Conservation (phyloP, 2,888 invertebrate genomes). For the Anagyrus pseudococci region DNA sequence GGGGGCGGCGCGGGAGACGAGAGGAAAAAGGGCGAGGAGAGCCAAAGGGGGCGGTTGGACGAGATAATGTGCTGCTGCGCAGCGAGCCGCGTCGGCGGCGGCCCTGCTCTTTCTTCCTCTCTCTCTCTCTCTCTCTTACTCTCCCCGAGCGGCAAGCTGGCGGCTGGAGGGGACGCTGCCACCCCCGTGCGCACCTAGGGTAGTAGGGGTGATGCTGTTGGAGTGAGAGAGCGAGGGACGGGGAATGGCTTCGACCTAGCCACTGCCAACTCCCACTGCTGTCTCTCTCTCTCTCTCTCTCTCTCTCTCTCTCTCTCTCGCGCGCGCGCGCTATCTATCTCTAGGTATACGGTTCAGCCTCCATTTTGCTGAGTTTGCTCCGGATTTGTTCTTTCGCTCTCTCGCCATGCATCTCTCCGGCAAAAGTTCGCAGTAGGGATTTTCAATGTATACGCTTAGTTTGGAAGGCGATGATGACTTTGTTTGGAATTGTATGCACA, state of each 20-base stretch:
- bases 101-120: no score
- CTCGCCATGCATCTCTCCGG: not conserved
- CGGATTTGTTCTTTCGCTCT: not conserved
- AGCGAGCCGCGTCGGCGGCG: slow-evolving; percentile 20
- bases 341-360: slow-evolving; percentile 25
- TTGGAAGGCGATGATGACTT: no score
- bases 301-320: no score
- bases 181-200: slow-evolving; percentile 18
- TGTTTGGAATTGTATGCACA: no score
- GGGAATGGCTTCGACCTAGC: not conserved
- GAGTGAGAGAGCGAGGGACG: slow-evolving; percentile 8
- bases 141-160: not conserved
- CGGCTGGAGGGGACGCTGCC: slow-evolving; percentile 19
- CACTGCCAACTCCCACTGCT: not conserved
- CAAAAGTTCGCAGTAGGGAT: no score
- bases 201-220: slow-evolving; percentile 24
- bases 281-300: no score
- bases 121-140: not conserved
- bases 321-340: no score
- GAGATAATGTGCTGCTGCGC: slow-evolving; percentile 32
- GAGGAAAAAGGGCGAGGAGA: slow-evolving; percentile 6
- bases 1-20: not conserved
- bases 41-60: slow-evolving; percentile 31
- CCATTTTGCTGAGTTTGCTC: slow-evolving; percentile 36
- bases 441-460: no score